phyloP scores from a whole-genome alignment of 1,140 invertebrate species.

The Saxidomus purpurata region DNA sequence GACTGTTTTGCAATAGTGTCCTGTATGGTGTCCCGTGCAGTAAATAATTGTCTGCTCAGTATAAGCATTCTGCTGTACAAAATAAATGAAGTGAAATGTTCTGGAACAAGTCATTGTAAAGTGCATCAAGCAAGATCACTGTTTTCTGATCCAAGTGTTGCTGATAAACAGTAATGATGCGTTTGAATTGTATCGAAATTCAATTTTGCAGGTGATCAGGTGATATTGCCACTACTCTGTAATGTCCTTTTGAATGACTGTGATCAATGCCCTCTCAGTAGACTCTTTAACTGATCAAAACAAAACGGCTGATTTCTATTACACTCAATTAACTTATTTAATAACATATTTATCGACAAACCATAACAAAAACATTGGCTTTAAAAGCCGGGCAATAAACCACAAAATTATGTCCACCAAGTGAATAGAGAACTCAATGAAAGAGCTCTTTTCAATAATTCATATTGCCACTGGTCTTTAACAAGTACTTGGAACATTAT shows the following conservation, averaged over 20 bases:
- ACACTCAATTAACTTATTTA: conserved; percentile 24
- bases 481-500: background rate
- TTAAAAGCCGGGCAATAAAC: background rate
- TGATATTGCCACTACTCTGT: too few relatives aligned
- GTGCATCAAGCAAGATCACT: too few relatives aligned
- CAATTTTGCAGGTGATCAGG: background rate
- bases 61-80: too few relatives aligned
- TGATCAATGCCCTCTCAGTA: background rate
- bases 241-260: background rate
- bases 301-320: conserved; percentile 3
- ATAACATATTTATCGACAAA: background rate
- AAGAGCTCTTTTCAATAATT: background rate
- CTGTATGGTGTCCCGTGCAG: too few relatives aligned
- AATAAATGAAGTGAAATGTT: too few relatives aligned
- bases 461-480: background rate
- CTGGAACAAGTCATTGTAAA: too few relatives aligned
- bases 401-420: background rate
- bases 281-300: background rate
- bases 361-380: background rate
- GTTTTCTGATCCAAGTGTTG: too few relatives aligned
- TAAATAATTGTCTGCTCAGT: too few relatives aligned
- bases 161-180: background rate
- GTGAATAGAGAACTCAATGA: background rate
- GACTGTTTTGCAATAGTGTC: too few relatives aligned
- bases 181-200: background rate